Conservation (phyloP, 2,888 invertebrate species). For the Caenorhabditis macrosperma region DNA sequence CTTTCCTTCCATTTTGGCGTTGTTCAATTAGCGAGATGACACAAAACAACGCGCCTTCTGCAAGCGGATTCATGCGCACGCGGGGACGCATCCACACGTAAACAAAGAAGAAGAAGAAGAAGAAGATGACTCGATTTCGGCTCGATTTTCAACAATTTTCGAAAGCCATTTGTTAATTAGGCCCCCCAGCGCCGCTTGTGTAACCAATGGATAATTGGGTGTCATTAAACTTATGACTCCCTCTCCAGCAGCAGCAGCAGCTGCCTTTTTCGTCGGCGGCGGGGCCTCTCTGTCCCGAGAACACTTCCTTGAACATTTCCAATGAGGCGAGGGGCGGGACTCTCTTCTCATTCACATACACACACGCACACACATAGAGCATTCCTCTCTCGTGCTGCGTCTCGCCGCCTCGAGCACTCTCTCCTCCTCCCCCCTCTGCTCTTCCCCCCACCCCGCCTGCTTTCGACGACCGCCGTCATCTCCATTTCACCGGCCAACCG, state of each 20-base stretch:
- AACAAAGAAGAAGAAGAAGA: no score
- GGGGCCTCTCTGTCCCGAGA: no score
- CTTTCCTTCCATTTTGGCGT: no score
- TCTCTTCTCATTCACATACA: background rate
- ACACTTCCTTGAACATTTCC: constrained; percentile 34
- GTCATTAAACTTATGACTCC: background rate
- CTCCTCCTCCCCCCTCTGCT: constrained; percentile 10
- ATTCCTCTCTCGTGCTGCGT: constrained; percentile 31
- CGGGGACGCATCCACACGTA: no score
- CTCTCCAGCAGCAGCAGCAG: no score
- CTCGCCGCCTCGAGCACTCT: constrained; percentile 14
- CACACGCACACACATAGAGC: constrained; percentile 13
- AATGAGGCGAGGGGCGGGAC: constrained; percentile 8
- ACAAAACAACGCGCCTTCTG: background rate
- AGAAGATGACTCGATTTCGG: background rate
- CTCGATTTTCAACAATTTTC: constrained; percentile 18
- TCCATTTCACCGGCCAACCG: constrained; percentile 47
- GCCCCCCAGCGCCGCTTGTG: no score
- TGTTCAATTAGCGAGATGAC: background rate
- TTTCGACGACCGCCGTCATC: constrained; percentile 44
- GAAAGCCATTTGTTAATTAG: constrained; percentile 31
- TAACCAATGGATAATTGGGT: constrained; percentile 11
- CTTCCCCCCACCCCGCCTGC: constrained; percentile 30
- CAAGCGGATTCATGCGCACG: no score
- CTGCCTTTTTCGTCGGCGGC: constrained; percentile 33